These are phyloP conservation scores for Epinephelus cyanopodus DNA, from an alignment of 2,113 vertebrate genomes.

Conservation along the genomic window DNA sequence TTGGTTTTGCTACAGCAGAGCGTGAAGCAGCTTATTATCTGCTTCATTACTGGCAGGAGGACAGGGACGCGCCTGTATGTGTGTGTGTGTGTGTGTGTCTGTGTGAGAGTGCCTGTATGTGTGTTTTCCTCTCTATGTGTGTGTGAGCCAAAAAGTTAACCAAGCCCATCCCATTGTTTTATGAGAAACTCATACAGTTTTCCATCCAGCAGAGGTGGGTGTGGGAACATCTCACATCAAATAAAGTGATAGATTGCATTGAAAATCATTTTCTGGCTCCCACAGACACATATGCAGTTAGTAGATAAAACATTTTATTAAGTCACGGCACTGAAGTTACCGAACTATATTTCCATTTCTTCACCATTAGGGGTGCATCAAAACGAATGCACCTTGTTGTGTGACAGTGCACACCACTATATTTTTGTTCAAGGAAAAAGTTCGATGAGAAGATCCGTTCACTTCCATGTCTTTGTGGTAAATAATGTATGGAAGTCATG, in stretches of 20 bases:
- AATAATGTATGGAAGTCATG: not conserved
- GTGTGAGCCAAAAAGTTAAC: slow-evolving; percentile 50
- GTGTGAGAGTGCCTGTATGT: slow-evolving; percentile 13
- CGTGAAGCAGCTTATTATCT: slow-evolving; percentile 84
- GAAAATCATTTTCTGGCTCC: slow-evolving; percentile 25
- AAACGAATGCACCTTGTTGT: not conserved
- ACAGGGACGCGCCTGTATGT: slow-evolving; percentile 20
- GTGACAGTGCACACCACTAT: not conserved
- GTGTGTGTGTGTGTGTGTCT: slow-evolving; percentile 15
- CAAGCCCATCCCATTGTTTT: slow-evolving; percentile 45
- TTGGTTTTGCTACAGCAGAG: slow-evolving; percentile 82
- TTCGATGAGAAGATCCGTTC: not conserved
- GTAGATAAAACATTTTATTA: slow-evolving; percentile 13
- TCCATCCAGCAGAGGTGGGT: slow-evolving; percentile 2
- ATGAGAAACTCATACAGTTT: slow-evolving; percentile 36
- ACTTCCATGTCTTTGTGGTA: not conserved
- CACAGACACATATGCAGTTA: not conserved
- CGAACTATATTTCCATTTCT: not conserved
- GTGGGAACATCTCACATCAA: slow-evolving; percentile 29
- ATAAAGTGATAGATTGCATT: not conserved
- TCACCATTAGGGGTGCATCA: not conserved
- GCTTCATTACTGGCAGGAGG: slow-evolving; percentile 80
- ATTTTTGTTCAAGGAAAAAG: not conserved
- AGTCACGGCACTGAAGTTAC: not conserved
- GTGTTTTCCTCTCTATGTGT: slow-evolving; percentile 6